These are phyloP conservation scores for Micronycteris hirsuta DNA, from an alignment of 2,113 vertebrate species.

Conservation along the genomic window DNA sequence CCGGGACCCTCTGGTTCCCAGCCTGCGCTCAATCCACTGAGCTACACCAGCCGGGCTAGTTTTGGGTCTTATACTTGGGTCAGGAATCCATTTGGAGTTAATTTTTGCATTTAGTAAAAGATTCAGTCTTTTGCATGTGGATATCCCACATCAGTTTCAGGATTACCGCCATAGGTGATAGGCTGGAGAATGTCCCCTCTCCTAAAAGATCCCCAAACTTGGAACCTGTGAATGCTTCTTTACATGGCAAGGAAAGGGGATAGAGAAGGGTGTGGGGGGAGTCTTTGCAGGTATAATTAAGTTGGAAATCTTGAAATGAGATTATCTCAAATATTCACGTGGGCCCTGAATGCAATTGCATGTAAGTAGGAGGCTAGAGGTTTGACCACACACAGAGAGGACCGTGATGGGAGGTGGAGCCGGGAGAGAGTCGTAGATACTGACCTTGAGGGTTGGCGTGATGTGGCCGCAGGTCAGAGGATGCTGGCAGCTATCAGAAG, in stretches of 20 bases:
- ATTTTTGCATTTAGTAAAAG: background rate
- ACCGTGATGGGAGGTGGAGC: background rate
- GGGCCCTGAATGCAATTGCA: background rate
- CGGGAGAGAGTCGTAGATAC: background rate
- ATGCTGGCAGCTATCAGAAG: background rate
- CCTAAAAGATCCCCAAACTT: background rate
- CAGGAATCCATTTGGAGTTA: too few species aligned
- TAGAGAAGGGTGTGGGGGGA: background rate
- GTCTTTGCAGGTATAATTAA: background rate
- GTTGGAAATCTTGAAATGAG: background rate
- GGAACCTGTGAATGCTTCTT: background rate
- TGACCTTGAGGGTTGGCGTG: background rate
- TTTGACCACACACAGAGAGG: background rate
- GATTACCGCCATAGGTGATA: background rate
- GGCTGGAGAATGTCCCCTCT: background rate
- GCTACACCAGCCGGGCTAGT: too few species aligned
- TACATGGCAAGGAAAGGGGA: background rate
- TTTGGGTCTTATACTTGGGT: too few species aligned
- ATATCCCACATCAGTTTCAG: background rate
- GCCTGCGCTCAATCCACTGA: too few species aligned
- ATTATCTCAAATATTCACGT: background rate
- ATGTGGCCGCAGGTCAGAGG: background rate
- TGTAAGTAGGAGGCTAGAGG: background rate
- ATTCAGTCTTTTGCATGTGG: background rate
- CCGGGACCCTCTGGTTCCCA: too few species aligned